Evolutionary conservation across 1,140 invertebrate species (phyloP), one percentile per base, ranked within the genome.

Genomic region (Scaptomyza montana): DNA sequence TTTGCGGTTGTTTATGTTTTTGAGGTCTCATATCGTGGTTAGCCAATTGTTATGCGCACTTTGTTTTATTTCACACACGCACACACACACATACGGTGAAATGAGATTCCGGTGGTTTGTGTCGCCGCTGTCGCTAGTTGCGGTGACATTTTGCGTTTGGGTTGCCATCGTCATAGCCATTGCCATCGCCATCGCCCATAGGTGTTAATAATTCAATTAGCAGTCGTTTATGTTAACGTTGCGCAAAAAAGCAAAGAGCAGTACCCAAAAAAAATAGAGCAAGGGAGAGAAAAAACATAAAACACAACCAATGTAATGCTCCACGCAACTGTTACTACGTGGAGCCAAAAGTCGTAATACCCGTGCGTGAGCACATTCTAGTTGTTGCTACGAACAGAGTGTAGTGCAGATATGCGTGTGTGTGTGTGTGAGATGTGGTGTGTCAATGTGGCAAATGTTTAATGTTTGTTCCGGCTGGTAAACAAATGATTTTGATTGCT

Each of bases 151-250:
- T 70, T 64, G 61, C 25, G 61, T 64, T 50, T 51, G 43, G 50
- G 41, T 54, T 61, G 74, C 76, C 78, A 69, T 53, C 63, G 51
- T 6, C 30, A 33, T 33, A 33, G 30, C 45, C 39, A 43, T 39
- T 25, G 77, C 62, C 60, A 59, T 55, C 43, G 50, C 59, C 75
- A 59, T 55, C 43, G 60, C 59, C 75, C 75, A 69, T 77, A 84
- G 80, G 80, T 84, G 80, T 84, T 84, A 84, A 84, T 84, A 84
- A 85, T 84, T 84, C 80, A 84, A 84, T 84, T 84, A 84, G 80
- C 69, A 85, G 72, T 65, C 77, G 74, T 84, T 84, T 84, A 85
- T 79, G 77, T 80, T 80, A 68, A 80, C 77, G 77, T 59, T 43
- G 12, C 12, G 39, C 12, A 43, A 43, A 43, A 43, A 12, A 43